These are phyloP conservation scores for Castor canadensis DNA, from an alignment of 2,113 vertebrate species.

Conservation along the genomic window DNA sequence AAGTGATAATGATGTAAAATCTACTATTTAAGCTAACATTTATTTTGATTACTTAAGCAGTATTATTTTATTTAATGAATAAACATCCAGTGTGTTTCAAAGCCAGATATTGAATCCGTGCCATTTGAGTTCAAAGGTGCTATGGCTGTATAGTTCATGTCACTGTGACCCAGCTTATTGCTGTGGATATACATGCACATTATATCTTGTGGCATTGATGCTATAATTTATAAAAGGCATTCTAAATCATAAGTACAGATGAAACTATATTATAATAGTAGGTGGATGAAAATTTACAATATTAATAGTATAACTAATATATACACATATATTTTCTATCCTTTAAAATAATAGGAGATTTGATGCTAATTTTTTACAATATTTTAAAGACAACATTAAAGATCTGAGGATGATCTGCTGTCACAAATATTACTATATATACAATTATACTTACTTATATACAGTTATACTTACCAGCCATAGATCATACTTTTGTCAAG, in stretches of 20 bases:
- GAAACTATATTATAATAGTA: background rate
- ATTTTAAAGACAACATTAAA: background rate
- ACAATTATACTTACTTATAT: too few relatives aligned
- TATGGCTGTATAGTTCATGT: background rate
- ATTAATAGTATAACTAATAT: background rate
- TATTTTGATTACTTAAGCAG: background rate
- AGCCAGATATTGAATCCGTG: background rate
- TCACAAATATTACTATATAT: too few relatives aligned
- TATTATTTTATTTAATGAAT: constrained; percentile 13
- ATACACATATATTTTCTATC: background rate
- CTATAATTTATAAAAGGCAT: background rate
- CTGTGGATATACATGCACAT: background rate
- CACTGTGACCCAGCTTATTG: background rate
- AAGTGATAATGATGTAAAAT: background rate
- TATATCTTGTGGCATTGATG: background rate
- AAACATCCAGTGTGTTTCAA: background rate
- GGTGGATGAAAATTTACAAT: background rate
- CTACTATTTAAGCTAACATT: background rate
- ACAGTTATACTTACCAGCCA: too few relatives aligned
- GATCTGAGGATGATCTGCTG: too few relatives aligned
- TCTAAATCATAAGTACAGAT: background rate
- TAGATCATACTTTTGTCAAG: background rate
- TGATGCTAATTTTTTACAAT: background rate
- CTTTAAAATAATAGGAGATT: background rate
- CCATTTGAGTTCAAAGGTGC: background rate